These are phyloP conservation scores for Solenopsis invicta DNA, from an alignment of 1,140 invertebrate species.

Conservation along the genomic window DNA sequence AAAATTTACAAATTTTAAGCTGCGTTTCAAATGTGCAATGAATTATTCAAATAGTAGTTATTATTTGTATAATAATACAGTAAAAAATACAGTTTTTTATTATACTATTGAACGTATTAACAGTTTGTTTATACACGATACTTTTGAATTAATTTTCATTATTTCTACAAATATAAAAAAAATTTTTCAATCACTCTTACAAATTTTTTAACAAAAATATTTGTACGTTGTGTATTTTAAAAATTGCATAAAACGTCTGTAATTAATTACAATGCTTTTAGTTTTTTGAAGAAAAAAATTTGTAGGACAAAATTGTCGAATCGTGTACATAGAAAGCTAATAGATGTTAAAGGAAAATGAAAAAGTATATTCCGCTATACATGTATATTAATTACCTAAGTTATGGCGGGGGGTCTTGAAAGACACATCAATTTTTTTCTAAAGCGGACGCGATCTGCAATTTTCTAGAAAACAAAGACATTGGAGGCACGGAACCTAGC, in stretches of 20 bases:
- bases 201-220: too few species aligned
- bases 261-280: too few species aligned
- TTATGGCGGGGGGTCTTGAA: constrained; percentile 36
- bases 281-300: too few species aligned
- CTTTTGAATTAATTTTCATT: too few species aligned
- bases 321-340: background rate
- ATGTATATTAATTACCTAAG: constrained; percentile 1
- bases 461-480: constrained; percentile 68
- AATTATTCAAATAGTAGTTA: background rate
- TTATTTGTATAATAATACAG: background rate
- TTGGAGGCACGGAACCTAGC: constrained; percentile 43
- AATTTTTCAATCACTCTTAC: too few species aligned
- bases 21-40: background rate
- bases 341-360: background rate
- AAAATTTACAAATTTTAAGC: background rate
- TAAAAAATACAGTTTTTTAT: constrained; percentile 5
- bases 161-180: too few species aligned
- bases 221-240: too few species aligned
- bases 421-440: constrained; percentile 59
- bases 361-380: background rate
- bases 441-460: constrained; percentile 16
- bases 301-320: too few species aligned
- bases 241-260: too few species aligned
- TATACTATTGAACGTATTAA: background rate
- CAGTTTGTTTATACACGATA: too few species aligned